A percentile compares a stretch with the other conserved stretches of the same genome.
Evolutionary conservation across 37 sponge, comb jelly and placozoan species (phyloP).

Genomic region (Theonella swinhoei): DNA sequence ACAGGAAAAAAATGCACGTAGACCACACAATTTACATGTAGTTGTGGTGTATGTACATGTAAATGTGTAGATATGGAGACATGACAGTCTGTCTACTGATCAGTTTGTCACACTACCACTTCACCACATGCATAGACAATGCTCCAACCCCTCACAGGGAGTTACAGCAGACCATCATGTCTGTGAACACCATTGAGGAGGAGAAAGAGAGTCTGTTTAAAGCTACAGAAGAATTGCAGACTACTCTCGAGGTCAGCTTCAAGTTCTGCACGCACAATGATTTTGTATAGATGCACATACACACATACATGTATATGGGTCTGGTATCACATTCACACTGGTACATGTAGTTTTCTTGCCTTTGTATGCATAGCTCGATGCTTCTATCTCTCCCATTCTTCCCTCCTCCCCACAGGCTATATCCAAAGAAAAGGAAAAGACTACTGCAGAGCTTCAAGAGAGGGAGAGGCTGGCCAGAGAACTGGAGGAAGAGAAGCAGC

Average conservation of each 20-base stretch:
- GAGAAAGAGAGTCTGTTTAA: conserved; percentile 61
- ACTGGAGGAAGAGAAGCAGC: conserved; percentile 89
- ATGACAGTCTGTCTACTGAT: too few species aligned
- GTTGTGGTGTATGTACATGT: background rate
- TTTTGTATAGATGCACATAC: background rate
- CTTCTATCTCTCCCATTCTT: too few species aligned
- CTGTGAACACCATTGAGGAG: conserved; percentile 84
- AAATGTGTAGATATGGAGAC: background rate
- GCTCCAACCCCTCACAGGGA: conserved; percentile 80
- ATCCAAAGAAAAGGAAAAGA: conserved; percentile 67
- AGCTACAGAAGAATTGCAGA: conserved; percentile 43
- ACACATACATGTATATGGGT: background rate
- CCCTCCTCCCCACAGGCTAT: conserved; percentile 13
- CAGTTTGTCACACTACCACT: too few species aligned
- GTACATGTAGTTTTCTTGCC: too few species aligned
- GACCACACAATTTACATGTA: too few species aligned
- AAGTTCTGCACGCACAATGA: background rate
- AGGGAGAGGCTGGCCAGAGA: conserved; percentile 75
- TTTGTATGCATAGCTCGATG: too few species aligned
- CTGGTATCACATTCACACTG: too few species aligned
- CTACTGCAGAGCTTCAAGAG: conserved; percentile 74
- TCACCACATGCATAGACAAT: too few species aligned
- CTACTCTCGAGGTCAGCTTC: conserved; percentile 44
- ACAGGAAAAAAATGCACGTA: too few species aligned
- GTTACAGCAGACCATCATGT: conserved; percentile 68